Percentiles rank a stretch among this genome's conserved stretches.
Conservation (phyloP, 1,140 invertebrate genomes). For the silkworm (Bombyx mori) region DNA sequence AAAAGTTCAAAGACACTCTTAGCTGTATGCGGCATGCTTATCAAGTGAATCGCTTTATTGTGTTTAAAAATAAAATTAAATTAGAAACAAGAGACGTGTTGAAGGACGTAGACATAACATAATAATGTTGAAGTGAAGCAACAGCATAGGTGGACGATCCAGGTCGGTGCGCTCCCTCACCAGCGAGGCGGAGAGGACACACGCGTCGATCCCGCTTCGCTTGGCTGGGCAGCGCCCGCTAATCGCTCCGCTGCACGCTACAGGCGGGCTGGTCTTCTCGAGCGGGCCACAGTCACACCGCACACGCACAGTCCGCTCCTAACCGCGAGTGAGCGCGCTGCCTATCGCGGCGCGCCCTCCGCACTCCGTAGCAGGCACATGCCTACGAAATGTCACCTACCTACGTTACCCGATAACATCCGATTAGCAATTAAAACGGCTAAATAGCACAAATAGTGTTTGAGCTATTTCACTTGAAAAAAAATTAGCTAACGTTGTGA, state of each 20-base stretch:
- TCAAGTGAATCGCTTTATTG: too few species aligned
- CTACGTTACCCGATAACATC: conserved; percentile 45
- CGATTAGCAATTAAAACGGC: conserved; percentile 46
- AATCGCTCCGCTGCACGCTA: conserved; percentile 9
- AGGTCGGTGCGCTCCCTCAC: conserved; percentile 42
- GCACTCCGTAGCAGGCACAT: conserved; percentile 45
- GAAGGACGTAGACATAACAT: too few species aligned
- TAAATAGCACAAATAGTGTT: conserved; percentile 32
- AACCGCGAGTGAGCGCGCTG: conserved; percentile 63
- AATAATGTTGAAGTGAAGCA: too few species aligned
- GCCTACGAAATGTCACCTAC: conserved; percentile 54
- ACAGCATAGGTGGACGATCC: conserved; percentile 33
- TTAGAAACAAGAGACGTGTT: too few species aligned
- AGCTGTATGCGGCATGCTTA: too few species aligned
- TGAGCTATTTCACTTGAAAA: conserved; percentile 19
- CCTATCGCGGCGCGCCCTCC: conserved; percentile 54
- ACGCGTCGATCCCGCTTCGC: conserved; percentile 20
- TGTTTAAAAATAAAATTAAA: too few species aligned
- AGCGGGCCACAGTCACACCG: conserved; percentile 16
- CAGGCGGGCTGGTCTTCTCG: background rate
- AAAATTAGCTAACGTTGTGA: conserved; percentile 14
- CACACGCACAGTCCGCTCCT: conserved; percentile 53
- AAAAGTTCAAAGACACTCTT: too few species aligned
- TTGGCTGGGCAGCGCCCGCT: conserved; percentile 20
- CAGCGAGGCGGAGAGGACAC: conserved; percentile 20